A percentile compares a stretch with the other conserved stretches of the same genome.
Evolutionary conservation across 2,888 invertebrate genomes (phyloP).

Genomic region (Tetragnatha montana): DNA sequence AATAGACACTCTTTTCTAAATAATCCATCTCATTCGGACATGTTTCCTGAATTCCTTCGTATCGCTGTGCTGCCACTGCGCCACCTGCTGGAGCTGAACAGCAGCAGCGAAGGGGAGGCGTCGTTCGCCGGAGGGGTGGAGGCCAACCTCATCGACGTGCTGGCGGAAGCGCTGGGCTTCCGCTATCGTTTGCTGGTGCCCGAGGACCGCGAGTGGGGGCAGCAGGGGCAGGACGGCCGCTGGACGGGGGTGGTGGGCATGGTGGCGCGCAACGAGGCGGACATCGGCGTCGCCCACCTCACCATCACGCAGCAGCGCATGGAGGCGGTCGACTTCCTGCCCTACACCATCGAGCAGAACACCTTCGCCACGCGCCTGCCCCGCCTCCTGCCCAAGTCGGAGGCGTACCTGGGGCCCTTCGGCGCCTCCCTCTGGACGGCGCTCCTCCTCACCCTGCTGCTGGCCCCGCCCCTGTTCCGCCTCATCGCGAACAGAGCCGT

Average conservation of each 20-base stretch:
- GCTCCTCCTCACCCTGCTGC: neutral
- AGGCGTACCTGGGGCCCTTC: constrained; percentile 20
- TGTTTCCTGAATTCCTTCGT: constrained; percentile 17
- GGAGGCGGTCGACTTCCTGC: constrained; percentile 21
- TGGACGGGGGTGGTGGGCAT: constrained; percentile 42
- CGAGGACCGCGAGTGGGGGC: constrained; percentile 45
- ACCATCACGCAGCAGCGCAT: constrained; percentile 6
- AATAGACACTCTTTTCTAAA: too few species aligned
- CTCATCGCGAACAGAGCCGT: neutral
- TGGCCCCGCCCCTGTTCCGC: constrained; percentile 19
- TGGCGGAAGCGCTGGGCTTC: constrained; percentile 12
- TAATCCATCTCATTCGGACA: too few species aligned
- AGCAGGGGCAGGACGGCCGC: neutral
- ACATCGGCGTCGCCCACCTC: constrained; percentile 29
- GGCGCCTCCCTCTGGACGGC: neutral
- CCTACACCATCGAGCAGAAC: constrained; percentile 15
- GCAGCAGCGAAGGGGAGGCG: neutral
- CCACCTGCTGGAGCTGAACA: constrained; percentile 14
- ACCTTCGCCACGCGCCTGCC: constrained; percentile 17
- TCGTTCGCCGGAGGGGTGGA: constrained; percentile 25
- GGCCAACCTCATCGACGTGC: constrained; percentile 17
- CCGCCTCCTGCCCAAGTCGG: neutral
- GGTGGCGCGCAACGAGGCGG: constrained; percentile 21
- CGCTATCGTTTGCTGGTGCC: constrained; percentile 5
- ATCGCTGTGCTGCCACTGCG: constrained; percentile 34